Evolutionary conservation across 2,888 invertebrate genomes (phyloP), one percentile per base, ranked within the genome.

Genomic region (Acleris holmiana): DNA sequence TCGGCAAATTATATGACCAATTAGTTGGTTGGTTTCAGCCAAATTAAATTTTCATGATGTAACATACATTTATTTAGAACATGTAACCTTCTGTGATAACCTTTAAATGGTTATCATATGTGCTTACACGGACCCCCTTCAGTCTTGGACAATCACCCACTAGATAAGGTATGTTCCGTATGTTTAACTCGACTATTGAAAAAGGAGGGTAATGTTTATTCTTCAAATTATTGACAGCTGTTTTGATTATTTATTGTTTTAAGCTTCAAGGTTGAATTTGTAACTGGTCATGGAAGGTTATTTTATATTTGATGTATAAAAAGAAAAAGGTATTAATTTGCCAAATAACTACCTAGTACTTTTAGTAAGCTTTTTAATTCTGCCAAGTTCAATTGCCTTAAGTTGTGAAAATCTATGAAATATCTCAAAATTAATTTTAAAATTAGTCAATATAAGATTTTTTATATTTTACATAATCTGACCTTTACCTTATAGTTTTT

Each of bases 21-120:
- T 64, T n/a, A 18, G 44, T 25, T 23, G 25, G 13, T 35, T 51
- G 21, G 19, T 53, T 48, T 35, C 49, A 19, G 23, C 17, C 21
- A 29, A 59, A 17, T 44, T 17, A 17, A 44, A 7, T 44, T 44
- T 44, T 4, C n/a, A 44, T 44, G 44, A 44, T 44, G 44, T 44
- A n/a, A 44, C 7, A 53, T 47, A 57, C 62, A 59, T 54, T 67
- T 53, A 53, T 58, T 58, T 18, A 59, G 53, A 47, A 48, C 15
- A 44, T 61, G 48, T 56, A 48, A 54, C 54, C 54, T 61, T 35
- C 40, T 62, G 51, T 64, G 67, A 65, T 67, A 61, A 59, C 66
- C 63, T 67, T 58, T 67, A 61, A 64, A 62, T 49, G 62, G 8
- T 57, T 35, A 55, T 35, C 10, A 35, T 35, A 35, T 35, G 53